Base-by-base conservation (phyloP, 2,113 vertebrate genomes). In the Artemisiospiza belli region DNA sequence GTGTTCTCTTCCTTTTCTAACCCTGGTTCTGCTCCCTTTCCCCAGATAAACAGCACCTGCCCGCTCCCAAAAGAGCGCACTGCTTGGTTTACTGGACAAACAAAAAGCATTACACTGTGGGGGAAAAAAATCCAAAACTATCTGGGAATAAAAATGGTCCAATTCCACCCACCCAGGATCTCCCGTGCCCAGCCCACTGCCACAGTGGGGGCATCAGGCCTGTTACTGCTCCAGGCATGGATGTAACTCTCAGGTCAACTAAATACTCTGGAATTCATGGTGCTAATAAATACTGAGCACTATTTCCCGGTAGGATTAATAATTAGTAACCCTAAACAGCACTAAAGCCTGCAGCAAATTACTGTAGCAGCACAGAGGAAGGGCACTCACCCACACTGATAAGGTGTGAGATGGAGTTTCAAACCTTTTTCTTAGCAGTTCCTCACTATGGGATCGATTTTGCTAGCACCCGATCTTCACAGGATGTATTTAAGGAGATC, bases 31-130 rank as follows among this genome's bases (percentile, higher is more conserved):
- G 2, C 7, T 67, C 35, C 17, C 20, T 31, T 19, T 18, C 17
- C 74, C 30, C 10, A n/a, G 41, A 63, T 14, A 63, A 57, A 83
- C 19, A 69, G 21, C 75, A 94, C 64, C 92, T 95, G 16, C 19
- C 43, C 5, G 7, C 55, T 94, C 84, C 81, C 69, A 66, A 22
- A 63, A 20, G 35, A 39, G 8, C 6, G 33, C 0, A 6, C 43
- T 83, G 51, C 51, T 33, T 19, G 25, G 64, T 91, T 96, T 94
- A 96, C 66, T 95, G 41, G 77, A 85, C 35, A 73, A 93, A 94
- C 83, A 84, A 66, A 95, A 97, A 39, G 21, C 54, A 93, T 81
- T 94, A 91, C 70, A 94, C 8, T 23, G 31, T 9, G 7, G 11
- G 7, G 91, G 58, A 82, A 92, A 66, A 86, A 24, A 63, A 93